Evolutionary conservation across 2,888 invertebrate genomes (phyloP).

Genomic region (Drosophila conformis): DNA sequence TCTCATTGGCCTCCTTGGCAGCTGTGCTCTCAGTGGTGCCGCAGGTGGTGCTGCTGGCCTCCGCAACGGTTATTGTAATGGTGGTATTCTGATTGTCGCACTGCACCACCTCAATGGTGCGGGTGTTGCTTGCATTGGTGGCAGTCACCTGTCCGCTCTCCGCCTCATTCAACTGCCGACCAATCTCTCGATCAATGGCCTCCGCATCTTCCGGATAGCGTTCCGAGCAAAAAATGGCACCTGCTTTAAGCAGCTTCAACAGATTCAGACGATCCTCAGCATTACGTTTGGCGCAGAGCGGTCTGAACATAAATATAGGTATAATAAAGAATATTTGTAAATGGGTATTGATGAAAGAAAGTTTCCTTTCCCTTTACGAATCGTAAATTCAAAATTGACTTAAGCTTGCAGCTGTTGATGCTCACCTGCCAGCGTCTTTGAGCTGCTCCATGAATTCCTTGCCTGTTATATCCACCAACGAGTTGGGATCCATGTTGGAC

Average conservation of each 20-base stretch:
- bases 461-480: constrained; percentile 92
- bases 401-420: background rate
- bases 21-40: constrained; percentile 27
- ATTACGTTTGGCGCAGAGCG: constrained; percentile 92
- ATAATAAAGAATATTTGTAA: background rate
- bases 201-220: constrained; percentile 84
- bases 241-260: constrained; percentile 88
- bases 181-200: constrained; percentile 83
- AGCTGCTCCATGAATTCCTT: constrained; percentile 88
- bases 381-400: background rate
- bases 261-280: constrained; percentile 95
- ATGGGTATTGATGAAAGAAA: background rate
- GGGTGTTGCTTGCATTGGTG: constrained; percentile 59
- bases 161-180: constrained; percentile 80
- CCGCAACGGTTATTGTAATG: constrained; percentile 72
- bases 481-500: constrained; percentile 96
- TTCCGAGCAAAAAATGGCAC: constrained; percentile 84
- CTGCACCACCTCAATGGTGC: constrained; percentile 82
- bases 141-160: constrained; percentile 58
- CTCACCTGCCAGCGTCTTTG: constrained; percentile 92
- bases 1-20: constrained; percentile 49
- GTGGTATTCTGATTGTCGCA: constrained; percentile 76
- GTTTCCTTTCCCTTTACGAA: background rate
- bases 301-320: constrained; percentile 83
- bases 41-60: constrained; percentile 57